phyloP scores from a whole-genome alignment of 2,113 vertebrate genomes.

The Acrocephalus arundinaceus region DNA sequence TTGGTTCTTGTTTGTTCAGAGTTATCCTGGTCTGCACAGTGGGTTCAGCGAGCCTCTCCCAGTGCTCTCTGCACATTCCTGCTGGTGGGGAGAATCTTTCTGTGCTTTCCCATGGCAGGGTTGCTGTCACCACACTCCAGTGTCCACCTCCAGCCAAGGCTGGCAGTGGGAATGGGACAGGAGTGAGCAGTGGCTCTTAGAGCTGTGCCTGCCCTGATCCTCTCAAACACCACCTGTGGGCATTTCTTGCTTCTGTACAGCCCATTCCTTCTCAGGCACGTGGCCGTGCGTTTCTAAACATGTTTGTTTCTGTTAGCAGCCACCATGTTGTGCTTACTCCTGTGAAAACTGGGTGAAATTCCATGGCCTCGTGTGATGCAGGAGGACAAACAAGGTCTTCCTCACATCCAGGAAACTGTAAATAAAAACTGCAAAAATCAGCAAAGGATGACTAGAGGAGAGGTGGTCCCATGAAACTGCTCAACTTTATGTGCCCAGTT shows the following conservation, averaged over 20 bases:
- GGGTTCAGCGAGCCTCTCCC: neutral
- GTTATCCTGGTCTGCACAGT: neutral
- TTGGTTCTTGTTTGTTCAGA: conserved; percentile 24
- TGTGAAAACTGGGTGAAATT: neutral
- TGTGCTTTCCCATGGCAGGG: neutral
- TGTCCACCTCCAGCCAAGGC: neutral
- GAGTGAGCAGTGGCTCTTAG: neutral
- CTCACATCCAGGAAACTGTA: neutral
- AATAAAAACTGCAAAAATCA: conserved; percentile 7
- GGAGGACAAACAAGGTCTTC: neutral
- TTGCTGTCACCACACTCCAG: neutral
- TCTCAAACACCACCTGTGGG: neutral
- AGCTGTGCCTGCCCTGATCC: neutral
- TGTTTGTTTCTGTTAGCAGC: neutral
- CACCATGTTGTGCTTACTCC: neutral
- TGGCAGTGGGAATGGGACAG: neutral
- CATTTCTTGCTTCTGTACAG: neutral
- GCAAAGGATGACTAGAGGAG: neutral
- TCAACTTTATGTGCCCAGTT: neutral
- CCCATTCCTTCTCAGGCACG: neutral
- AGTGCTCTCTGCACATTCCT: neutral
- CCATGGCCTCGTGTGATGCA: neutral
- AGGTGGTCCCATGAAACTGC: neutral
- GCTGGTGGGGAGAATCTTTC: neutral
- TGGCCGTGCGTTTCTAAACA: neutral